Evolutionary conservation across 2,113 vertebrate genomes (phyloP).

Genomic region (Dermatemys mawii): DNA sequence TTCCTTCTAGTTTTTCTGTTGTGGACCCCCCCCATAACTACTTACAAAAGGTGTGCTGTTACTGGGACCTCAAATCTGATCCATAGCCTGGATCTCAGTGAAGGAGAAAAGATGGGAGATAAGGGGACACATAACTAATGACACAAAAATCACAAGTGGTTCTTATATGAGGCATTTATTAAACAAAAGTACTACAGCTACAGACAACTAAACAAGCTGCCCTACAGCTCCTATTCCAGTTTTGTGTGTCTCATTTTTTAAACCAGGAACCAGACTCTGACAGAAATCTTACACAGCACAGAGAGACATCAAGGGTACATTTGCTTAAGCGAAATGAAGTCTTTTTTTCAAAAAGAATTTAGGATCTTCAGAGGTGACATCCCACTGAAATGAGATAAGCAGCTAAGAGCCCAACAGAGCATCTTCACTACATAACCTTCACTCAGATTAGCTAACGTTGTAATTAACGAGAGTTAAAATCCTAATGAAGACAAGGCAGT

Average conservation of each 20-base stretch:
- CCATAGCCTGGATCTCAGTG: background rate
- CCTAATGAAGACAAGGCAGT: background rate
- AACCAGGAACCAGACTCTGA: background rate
- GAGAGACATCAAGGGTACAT: background rate
- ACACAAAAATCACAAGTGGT: background rate
- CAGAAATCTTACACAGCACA: background rate
- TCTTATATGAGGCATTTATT: background rate
- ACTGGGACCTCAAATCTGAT: background rate
- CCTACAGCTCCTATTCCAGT: background rate
- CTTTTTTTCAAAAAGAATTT: background rate
- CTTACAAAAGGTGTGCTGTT: background rate
- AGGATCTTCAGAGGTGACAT: background rate
- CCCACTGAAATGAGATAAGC: background rate
- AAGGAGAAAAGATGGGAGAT: background rate
- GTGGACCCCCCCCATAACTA: background rate
- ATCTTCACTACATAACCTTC: rapidly evolving
- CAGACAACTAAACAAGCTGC: background rate
- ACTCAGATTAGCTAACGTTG: rapidly evolving
- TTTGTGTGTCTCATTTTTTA: background rate
- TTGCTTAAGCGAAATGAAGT: background rate
- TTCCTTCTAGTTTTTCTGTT: background rate
- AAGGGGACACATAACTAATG: background rate
- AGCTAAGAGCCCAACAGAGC: background rate
- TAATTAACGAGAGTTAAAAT: background rate
- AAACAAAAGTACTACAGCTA: background rate